These are phyloP conservation scores for Nysson spinosus DNA, from an alignment of 2,888 invertebrate genomes.

Conservation along the genomic window DNA sequence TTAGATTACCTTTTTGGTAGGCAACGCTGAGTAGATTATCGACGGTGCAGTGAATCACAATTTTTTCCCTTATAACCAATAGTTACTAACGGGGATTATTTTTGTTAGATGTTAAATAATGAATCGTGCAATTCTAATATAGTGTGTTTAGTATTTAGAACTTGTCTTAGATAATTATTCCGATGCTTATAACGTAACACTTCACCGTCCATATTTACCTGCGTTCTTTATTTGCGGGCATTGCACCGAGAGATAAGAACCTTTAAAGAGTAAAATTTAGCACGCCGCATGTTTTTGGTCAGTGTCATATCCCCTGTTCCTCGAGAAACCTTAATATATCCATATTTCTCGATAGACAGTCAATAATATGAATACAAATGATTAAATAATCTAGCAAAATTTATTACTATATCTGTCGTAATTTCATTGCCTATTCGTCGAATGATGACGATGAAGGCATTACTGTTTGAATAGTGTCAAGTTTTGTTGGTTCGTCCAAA, in stretches of 20 bases:
- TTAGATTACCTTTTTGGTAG: conserved; percentile 52
- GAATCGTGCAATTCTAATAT: too few species aligned
- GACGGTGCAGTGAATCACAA: conserved; percentile 31
- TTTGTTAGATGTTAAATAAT: too few species aligned
- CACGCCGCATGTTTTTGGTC: conserved; percentile 73
- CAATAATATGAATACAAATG: conserved; percentile 40
- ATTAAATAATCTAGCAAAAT: not conserved
- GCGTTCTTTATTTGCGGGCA: conserved; percentile 50
- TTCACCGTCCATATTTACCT: conserved; percentile 43
- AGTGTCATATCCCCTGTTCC: conserved; percentile 64
- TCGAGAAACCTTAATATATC: conserved; percentile 50
- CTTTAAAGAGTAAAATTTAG: conserved; percentile 63
- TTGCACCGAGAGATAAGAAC: conserved; percentile 56
- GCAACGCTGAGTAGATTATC: conserved; percentile 50
- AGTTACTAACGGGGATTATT: too few species aligned
- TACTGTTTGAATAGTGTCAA: too few species aligned
- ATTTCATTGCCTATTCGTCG: too few species aligned
- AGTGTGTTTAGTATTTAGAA: not conserved
- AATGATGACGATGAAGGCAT: too few species aligned
- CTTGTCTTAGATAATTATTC: not conserved
- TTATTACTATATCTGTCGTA: too few species aligned
- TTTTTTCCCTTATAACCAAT: too few species aligned
- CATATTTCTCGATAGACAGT: conserved; percentile 60
- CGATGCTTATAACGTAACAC: conserved; percentile 2
- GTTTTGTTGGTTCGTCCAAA: conserved; percentile 38